Base-by-base conservation (phyloP, 2,113 vertebrate genomes). In the Pituophis catenifer region DNA sequence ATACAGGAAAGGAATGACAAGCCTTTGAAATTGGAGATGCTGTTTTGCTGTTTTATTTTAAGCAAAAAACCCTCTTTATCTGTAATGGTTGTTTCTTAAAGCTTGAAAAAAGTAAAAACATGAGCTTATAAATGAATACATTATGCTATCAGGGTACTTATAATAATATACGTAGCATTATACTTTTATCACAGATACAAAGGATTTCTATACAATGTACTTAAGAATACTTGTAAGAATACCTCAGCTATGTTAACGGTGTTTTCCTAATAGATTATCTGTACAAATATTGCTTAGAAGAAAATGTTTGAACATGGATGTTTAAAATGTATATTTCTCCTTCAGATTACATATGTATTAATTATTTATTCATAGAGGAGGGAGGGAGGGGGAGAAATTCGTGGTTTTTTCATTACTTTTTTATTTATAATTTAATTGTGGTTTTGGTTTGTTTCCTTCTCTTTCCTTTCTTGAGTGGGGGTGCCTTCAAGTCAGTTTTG, bases 1-100 rank as follows among this genome's bases (percentile, higher is more conserved):
- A 93, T 57, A 94, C 92, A 93, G 90, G 91, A 55, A 87, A 94
- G 33, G 93, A 94, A 52, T 94, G 94, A 95, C 92, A 95, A 48
- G 1, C 89, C 87, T 96, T 97, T 93, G 94, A 95, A 93, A 55
- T 65, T 57, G 0, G 24, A 4, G 65, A 7, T 93, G 26, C 0
- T 24, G 93, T 92, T 95, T 93, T 70, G 86, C 19, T 54, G 5
- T 88, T 5, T 53, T 52, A 26, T 88, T 75, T 24, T 26, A 33
- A 52, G 33, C 57, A 90, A 50, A 65, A 44, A 10, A 85, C 13
- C 59, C 54, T 94, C 21, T 94, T 94, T 89, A 59, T 93, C 15
- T 54, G 90, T 93, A 91, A 95, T 24, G 38, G 1, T 91, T 93
- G 7, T 90, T 96, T 94, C 55, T 91, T 21, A 94, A 57, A 50